Percentiles rank a stretch among this genome's conserved stretches.
Evolutionary conservation across 1,140 invertebrate species (phyloP).

Genomic region (Dendroctonus valens): DNA sequence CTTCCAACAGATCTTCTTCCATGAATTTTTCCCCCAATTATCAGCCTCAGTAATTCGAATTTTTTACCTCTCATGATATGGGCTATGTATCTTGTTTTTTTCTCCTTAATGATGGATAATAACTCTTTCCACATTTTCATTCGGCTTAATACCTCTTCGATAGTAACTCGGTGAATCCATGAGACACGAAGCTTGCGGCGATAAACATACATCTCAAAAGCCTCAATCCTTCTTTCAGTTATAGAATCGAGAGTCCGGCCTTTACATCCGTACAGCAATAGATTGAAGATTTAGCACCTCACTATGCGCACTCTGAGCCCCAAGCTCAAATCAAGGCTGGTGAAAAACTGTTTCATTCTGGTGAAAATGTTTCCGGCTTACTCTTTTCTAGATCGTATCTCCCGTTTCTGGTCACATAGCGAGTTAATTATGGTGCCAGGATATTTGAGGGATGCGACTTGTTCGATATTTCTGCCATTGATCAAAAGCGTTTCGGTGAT

Average conservation of each 20-base stretch:
- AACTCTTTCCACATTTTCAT: background rate
- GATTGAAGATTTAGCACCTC: background rate
- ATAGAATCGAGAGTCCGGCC: background rate
- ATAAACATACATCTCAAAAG: background rate
- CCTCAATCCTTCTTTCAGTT: background rate
- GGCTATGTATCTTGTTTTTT: background rate
- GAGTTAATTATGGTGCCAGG: no score
- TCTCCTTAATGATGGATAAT: background rate
- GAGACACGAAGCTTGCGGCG: background rate
- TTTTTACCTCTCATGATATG: background rate
- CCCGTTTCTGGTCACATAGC: no score
- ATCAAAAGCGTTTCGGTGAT: background rate
- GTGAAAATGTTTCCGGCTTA: no score
- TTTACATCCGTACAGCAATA: background rate
- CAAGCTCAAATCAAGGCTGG: no score
- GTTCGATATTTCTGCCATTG: background rate
- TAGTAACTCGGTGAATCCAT: background rate
- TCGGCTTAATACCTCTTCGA: background rate
- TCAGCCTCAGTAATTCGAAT: background rate
- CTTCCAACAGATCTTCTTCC: constrained; percentile 25
- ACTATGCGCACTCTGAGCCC: background rate
- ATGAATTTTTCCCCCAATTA: background rate
- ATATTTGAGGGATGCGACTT: no score
- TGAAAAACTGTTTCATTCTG: no score
- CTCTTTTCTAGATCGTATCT: background rate